A percentile compares a stretch with the other conserved stretches of the same genome.
Conservation (phyloP, 2,888 invertebrate species). For the Nemurella pictetii region DNA sequence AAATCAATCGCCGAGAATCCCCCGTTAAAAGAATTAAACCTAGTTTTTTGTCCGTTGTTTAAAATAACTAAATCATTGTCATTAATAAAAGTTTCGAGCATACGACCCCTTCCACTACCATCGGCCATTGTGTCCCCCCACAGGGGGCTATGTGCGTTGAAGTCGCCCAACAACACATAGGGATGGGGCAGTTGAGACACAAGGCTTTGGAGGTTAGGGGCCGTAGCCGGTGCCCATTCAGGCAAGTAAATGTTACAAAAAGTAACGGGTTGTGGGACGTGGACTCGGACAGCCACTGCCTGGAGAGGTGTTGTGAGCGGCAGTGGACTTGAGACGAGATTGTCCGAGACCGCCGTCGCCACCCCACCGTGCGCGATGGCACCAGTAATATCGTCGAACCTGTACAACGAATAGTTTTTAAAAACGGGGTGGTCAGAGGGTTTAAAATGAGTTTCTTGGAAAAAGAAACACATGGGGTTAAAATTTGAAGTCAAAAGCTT, state of each 20-base stretch:
- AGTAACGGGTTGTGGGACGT: not conserved
- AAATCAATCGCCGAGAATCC: too few relatives aligned
- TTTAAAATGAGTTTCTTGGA: constrained; percentile 2
- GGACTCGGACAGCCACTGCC: not conserved
- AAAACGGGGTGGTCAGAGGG: not conserved
- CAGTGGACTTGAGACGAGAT: not conserved
- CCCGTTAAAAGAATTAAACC: too few relatives aligned
- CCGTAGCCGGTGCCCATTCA: not conserved
- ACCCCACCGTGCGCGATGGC: not conserved
- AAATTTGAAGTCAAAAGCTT: not conserved
- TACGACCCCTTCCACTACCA: too few relatives aligned
- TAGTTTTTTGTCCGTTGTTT: too few relatives aligned
- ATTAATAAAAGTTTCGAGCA: too few relatives aligned
- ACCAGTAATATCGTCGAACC: not conserved
- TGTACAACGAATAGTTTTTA: not conserved
- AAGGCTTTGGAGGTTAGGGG: not conserved
- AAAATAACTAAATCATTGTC: not conserved
- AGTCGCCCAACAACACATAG: too few relatives aligned
- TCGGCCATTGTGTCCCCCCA: too few relatives aligned
- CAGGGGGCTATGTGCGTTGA: too few relatives aligned
- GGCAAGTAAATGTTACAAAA: too few relatives aligned
- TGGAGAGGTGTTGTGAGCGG: constrained; percentile 15
- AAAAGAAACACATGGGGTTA: too few relatives aligned
- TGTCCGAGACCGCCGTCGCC: not conserved
- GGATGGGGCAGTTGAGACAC: not conserved